Evolutionary conservation across 2,888 invertebrate species (phyloP).

Genomic region (Drosophila fulvimacula): DNA sequence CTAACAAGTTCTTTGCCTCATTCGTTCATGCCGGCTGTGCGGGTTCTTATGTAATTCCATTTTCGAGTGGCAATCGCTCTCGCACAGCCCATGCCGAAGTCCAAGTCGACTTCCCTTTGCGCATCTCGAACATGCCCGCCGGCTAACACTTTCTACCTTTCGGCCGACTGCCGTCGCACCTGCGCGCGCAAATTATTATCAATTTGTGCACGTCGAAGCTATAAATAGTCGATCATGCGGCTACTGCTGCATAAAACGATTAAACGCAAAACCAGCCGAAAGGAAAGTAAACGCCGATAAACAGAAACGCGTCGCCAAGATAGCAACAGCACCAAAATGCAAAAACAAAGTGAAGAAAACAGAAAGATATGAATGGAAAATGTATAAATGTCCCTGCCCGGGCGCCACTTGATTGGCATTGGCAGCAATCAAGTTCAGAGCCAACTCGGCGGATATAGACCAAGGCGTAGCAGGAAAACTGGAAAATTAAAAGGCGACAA

Average conservation of each 20-base stretch:
- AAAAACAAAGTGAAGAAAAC: background rate
- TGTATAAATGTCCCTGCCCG: conserved; percentile 29
- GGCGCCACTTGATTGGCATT: conserved; percentile 29
- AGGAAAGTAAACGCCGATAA: conserved; percentile 31
- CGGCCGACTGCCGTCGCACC: conserved; percentile 43
- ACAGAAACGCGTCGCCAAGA: conserved; percentile 1
- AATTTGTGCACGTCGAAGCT: conserved; percentile 71
- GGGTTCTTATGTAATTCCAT: conserved; percentile 43
- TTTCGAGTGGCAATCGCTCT: background rate
- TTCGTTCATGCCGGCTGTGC: background rate
- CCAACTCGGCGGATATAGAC: conserved; percentile 30
- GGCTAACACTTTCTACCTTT: conserved; percentile 65
- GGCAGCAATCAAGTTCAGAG: conserved; percentile 40
- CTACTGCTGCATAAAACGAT: conserved; percentile 41
- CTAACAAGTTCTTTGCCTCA: conserved; percentile 4
- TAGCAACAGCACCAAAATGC: conserved; percentile 9
- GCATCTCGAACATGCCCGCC: conserved; percentile 10
- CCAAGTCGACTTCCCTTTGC: conserved; percentile 13
- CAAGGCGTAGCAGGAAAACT: conserved; percentile 31
- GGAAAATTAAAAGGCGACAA: conserved; percentile 23
- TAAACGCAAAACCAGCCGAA: conserved; percentile 28
- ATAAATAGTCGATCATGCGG: conserved; percentile 65
- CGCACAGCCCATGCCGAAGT: background rate
- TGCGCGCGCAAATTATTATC: conserved; percentile 64
- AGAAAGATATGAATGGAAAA: conserved; percentile 8